phyloP scores from a whole-genome alignment of 2,113 vertebrate species.

The Eclectus roratus region DNA sequence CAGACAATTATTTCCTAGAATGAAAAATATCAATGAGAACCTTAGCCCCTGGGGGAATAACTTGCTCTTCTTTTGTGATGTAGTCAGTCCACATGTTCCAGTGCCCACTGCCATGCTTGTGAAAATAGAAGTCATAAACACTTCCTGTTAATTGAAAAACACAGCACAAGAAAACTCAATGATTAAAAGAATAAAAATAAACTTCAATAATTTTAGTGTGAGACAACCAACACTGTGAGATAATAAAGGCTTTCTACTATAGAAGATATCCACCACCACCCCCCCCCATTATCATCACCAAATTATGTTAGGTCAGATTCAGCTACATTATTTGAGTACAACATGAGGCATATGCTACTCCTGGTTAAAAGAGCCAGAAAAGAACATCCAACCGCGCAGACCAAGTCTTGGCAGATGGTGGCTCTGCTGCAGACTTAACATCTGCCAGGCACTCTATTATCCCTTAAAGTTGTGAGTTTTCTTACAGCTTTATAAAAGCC shows the following conservation, averaged over 20 bases:
- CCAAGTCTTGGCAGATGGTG: neutral
- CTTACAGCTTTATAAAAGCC: neutral
- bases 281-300: neutral
- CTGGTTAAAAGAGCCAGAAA: neutral
- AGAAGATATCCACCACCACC: neutral
- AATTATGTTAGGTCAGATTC: neutral
- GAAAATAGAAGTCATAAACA: conserved; percentile 90
- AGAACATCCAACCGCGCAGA: neutral
- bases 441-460: neutral
- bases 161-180: neutral
- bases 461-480: neutral
- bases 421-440: neutral
- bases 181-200: neutral
- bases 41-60: conserved; percentile 77
- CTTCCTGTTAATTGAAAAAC: conserved; percentile 75
- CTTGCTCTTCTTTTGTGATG: conserved; percentile 80
- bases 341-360: neutral
- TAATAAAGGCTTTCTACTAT: neutral
- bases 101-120: conserved; percentile 81
- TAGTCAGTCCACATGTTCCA: conserved; percentile 87
- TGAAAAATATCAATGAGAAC: conserved; percentile 60
- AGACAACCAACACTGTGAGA: neutral
- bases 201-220: neutral
- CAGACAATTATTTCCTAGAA: neutral
- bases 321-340: neutral